Evolutionary conservation across 37 sponge, comb jelly and placozoan species (phyloP), one percentile per base, ranked within the genome.

Genomic region (Lycopodina hypogea): DNA sequence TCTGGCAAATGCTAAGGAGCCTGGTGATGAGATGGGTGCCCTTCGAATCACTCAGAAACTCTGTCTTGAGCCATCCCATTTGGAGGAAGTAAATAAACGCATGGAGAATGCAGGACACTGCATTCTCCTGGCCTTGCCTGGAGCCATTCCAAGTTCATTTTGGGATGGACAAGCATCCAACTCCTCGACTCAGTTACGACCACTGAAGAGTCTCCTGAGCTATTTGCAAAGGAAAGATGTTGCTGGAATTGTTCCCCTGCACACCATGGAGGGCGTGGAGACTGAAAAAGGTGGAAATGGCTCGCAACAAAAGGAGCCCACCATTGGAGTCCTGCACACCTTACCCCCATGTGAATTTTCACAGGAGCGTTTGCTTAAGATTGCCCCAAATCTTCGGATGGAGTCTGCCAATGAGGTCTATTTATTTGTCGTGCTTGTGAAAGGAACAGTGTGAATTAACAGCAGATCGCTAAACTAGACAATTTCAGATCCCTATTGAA

Each of bases 321-420:
- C 84, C 64, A 78, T 81, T 62, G 97, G 97, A 17, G 94, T 96
- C 8, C 73, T 97, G 42, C 94, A 97, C 70, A 90, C 92, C 23
- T 97, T 97, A 66, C 95, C 98, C 6, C 98, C 98, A 1, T 97
- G 98, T 77, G 83, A 84, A 21, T 97, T 97, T 71, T 86, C 94
- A 4, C 95, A 92, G 62, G 50, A 42, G 7, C 90, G 89, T 65
- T 81, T 97, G 32, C 50, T 79, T 23, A 90, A 93, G 63, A 85
- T 89, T 32, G 92, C 85, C 18, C 93, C 98, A 1, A 84, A 76
- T 78, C 61, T 97, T 34, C 72, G 81, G 23, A 34, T 48, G 1
- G 95, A 94, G 55, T 89, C 93, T 19, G 81, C 90, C 4, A 89
- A 92, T 32, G 95, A 97, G 55, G 98, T 94, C 51, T 93, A 97